Evolutionary conservation across 2,888 invertebrate genomes (phyloP).

Genomic region (Troilus luridus): DNA sequence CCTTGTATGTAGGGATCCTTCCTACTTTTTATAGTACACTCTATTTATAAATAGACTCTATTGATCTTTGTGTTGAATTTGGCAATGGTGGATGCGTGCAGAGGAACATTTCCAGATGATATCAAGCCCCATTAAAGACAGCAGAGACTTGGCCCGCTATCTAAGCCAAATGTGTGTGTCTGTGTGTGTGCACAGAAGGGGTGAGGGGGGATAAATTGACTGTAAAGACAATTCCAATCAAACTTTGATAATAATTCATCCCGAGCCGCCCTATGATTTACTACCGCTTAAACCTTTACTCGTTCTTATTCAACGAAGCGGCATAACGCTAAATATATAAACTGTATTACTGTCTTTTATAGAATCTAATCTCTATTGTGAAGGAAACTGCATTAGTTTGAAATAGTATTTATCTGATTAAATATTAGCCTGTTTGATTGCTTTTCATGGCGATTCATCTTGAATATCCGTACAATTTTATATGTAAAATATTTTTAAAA

Average conservation of each 20-base stretch:
- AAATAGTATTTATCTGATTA: no score
- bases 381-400: no score
- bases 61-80: neutral
- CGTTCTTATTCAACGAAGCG: neutral
- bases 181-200: no score
- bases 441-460: no score
- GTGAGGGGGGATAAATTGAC: slow-evolving; percentile 43
- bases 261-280: neutral
- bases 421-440: no score
- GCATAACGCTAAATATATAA: neutral
- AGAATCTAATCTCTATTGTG: neutral
- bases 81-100: neutral
- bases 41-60: neutral
- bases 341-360: neutral
- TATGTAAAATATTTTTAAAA: no score
- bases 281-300: neutral
- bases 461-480: no score
- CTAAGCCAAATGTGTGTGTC: neutral
- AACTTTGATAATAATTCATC: slow-evolving; percentile 47
- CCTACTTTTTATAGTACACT: neutral
- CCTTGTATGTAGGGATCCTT: no score
- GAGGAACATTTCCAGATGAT: neutral
- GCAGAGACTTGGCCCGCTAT: neutral
- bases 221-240: slow-evolving; percentile 49
- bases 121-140: slow-evolving; percentile 30